Evolutionary conservation across 2,888 invertebrate species (phyloP), one percentile per base, ranked within the genome.

Genomic region (Aphodius granarius): DNA sequence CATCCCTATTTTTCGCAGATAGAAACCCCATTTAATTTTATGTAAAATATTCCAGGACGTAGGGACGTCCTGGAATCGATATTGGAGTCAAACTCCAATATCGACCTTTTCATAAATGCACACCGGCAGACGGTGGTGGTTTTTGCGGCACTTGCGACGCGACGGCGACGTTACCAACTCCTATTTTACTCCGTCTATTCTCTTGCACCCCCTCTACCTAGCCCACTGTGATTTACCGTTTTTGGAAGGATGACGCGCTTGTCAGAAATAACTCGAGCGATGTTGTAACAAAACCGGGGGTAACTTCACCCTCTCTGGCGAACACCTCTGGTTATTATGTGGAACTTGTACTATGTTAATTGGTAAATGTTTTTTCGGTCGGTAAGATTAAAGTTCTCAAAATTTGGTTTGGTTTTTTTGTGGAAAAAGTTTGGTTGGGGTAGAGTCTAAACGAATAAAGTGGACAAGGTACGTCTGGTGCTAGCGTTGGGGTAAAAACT

Each of bases 61-160:
- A 17, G 20, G n/a, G 20, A 21, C 21, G 68, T 68, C 21, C 21
- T 68, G n/a, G n/a, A n/a, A n/a, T 21, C 22, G 20, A 21, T 68
- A 21, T 68, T 68, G 19, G 19, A 68, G 21, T 68, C 68, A 68
- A 68, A 68, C 68, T 68, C 21, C 68, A 68, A 68, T 68, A 68
- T 68, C 68, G 68, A 43, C 68, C 68, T 19, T 68, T 68, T 68
- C 19, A 68, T 68, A 68, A 68, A 68, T 68, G 68, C 68, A 68
- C 68, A 68, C 68, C 21, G 68, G n/a, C 68, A 68, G 21, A 19
- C 68, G 68, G 68, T 68, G 68, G n/a, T n/a, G 68, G 68, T 20
- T 68, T 68, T n/a, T 17, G 19, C 16, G 5, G 68, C 21, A 68
- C 9, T n/a, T 20, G 68, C 68, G 68, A 20, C 13, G 15, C n/a